These are phyloP conservation scores for Salticus scenicus DNA, from an alignment of 2,888 invertebrate genomes.

Conservation along the genomic window DNA sequence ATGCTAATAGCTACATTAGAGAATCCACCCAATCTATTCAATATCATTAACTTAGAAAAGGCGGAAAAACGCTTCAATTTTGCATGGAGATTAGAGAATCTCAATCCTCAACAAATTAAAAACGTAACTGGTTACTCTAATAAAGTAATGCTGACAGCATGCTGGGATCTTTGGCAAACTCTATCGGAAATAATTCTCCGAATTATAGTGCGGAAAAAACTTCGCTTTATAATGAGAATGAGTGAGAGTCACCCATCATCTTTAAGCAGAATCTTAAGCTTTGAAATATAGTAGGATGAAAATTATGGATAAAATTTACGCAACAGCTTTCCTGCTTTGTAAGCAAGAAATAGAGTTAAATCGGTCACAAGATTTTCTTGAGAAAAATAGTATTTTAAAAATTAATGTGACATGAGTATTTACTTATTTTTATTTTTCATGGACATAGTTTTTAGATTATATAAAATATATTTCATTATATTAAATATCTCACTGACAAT, in stretches of 20 bases:
- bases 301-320: background rate
- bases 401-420: too few species aligned
- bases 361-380: background rate
- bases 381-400: too few species aligned
- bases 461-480: too few species aligned
- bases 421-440: too few species aligned
- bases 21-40: background rate
- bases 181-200: background rate
- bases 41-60: background rate
- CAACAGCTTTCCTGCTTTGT: background rate
- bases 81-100: background rate
- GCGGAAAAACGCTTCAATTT: background rate
- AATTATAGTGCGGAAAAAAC: background rate
- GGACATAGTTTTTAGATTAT: too few species aligned
- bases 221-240: background rate
- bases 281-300: background rate
- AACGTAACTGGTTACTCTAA: background rate
- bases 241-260: background rate
- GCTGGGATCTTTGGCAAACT: background rate
- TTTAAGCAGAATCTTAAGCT: background rate
- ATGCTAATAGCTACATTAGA: background rate
- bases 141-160: background rate
- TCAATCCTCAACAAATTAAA: conserved; percentile 2
- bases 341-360: background rate
- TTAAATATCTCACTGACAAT: too few species aligned